Conservation (phyloP, 1,140 invertebrate species). For the Aphaenogaster ashmeadi region DNA sequence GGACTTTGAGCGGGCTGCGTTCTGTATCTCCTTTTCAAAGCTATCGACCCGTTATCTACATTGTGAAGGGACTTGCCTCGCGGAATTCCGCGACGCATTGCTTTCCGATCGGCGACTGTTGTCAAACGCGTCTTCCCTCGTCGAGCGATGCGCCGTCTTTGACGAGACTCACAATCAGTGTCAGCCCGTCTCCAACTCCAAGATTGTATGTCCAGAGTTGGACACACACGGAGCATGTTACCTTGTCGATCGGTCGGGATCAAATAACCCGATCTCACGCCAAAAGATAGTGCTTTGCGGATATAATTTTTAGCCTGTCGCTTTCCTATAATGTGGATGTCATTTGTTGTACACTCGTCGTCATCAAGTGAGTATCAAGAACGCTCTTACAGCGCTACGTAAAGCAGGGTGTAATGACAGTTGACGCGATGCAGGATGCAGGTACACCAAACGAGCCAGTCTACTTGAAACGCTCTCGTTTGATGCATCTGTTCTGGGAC, state of each 20-base stretch:
- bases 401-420: conserved; percentile 8
- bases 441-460: not conserved
- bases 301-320: conserved; percentile 78
- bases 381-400: not conserved
- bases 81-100: conserved; percentile 14
- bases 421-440: not conserved
- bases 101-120: not conserved
- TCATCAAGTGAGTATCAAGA: not conserved
- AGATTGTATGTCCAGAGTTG: conserved; percentile 52
- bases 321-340: conserved; percentile 72
- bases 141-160: conserved; percentile 44
- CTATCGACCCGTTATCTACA: too few species aligned
- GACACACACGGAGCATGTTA: conserved; percentile 75
- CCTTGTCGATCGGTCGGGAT: conserved; percentile 77
- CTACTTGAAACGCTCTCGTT: not conserved
- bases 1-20: not conserved
- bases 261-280: conserved; percentile 80
- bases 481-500: not conserved
- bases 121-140: conserved; percentile 8
- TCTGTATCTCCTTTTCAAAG: not conserved
- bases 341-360: not conserved
- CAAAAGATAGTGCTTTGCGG: conserved; percentile 79
- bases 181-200: conserved; percentile 42
- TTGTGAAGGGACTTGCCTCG: not conserved
- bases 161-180: conserved; percentile 38